Percentiles rank a stretch among this genome's conserved stretches.
Conservation (phyloP, 2,888 invertebrate genomes). For the Thyatira batis region DNA sequence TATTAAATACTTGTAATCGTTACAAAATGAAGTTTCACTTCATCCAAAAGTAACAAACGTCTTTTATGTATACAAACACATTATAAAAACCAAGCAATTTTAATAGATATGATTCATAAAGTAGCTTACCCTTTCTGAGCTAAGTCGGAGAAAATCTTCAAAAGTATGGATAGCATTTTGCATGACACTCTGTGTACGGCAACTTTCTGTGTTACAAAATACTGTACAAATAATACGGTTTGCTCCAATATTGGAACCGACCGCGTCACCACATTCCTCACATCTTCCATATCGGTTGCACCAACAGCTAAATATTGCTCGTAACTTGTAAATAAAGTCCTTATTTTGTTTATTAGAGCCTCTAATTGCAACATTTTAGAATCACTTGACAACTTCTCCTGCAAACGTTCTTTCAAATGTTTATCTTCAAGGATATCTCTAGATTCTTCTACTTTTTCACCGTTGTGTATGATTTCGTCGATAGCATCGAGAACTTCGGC, state of each 20-base stretch:
- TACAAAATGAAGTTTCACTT: no score
- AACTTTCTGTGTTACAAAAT: constrained; percentile 89
- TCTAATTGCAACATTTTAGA: constrained; percentile 82
- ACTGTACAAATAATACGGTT: constrained; percentile 88
- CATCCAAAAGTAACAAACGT: no score
- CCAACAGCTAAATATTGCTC: constrained; percentile 63
- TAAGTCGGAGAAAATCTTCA: constrained; percentile 93
- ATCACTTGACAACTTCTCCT: constrained; percentile 84
- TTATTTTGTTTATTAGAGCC: constrained; percentile 63
- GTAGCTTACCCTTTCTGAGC: constrained; percentile 85
- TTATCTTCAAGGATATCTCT: constrained; percentile 82
- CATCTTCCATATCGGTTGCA: constrained; percentile 35
- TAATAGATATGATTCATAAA: background rate
- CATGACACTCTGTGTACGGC: constrained; percentile 89
- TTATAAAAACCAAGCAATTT: no score
- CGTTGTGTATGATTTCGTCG: constrained; percentile 62
- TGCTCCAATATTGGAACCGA: constrained; percentile 89
- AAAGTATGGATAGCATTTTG: constrained; percentile 91
- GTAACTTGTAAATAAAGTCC: constrained; percentile 62
- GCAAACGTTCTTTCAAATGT: constrained; percentile 85
- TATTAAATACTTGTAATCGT: no score
- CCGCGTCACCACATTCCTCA: constrained; percentile 65
- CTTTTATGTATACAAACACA: no score
- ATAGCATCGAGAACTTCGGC: constrained; percentile 61
- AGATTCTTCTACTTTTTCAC: constrained; percentile 61